Evolutionary conservation across 2,888 invertebrate species (phyloP).

Genomic region (Limnephilus auricula): DNA sequence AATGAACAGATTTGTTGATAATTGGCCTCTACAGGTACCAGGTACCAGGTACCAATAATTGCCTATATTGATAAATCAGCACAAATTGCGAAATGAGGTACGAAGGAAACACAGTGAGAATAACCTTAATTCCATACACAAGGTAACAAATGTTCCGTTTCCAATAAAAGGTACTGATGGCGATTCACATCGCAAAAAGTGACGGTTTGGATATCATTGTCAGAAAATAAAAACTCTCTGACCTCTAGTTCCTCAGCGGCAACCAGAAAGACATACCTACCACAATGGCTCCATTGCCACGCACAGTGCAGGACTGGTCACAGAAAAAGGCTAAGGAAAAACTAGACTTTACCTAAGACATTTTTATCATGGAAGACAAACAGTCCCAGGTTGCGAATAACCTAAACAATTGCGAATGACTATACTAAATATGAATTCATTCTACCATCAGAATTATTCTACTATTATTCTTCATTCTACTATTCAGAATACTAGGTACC

Average conservation of each 20-base stretch:
- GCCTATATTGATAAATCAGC: background rate
- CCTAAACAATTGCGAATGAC: no score
- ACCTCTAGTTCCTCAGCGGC: conserved; percentile 22
- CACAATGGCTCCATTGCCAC: background rate
- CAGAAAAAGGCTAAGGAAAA: background rate
- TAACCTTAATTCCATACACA: background rate
- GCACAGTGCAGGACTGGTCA: background rate
- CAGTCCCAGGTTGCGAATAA: no score
- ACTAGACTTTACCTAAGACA: background rate
- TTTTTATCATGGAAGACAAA: no score
- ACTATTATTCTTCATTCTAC: no score
- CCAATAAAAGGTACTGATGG: conserved; percentile 3
- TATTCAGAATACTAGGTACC: no score
- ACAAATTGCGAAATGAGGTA: background rate
- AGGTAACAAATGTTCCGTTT: background rate
- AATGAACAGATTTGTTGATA: background rate
- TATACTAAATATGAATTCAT: no score
- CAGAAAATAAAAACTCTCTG: conserved; percentile 25
- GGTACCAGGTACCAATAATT: background rate
- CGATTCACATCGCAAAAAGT: background rate
- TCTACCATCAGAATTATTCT: no score
- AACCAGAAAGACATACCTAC: background rate
- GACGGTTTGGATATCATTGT: conserved; percentile 8
- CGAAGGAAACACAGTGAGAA: background rate
- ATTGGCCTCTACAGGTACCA: background rate